Conservation (phyloP, 2,888 invertebrate species). For the Eristalis tenax region DNA sequence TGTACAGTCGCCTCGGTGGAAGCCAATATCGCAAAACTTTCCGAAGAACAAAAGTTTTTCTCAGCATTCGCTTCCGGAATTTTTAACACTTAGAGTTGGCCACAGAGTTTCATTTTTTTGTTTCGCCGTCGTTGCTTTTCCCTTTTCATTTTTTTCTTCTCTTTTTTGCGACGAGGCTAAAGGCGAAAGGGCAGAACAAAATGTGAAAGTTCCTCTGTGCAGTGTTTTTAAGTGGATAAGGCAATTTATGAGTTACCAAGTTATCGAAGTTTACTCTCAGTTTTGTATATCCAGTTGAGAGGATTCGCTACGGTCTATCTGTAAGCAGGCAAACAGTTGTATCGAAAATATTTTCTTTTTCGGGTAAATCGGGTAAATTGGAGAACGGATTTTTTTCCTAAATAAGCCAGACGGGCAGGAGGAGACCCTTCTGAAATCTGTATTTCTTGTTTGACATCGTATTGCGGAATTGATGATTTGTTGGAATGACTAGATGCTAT, state of each 20-base stretch:
- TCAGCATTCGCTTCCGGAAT: slow-evolving; percentile 49
- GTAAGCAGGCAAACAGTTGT: slow-evolving; percentile 30
- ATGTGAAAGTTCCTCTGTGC: slow-evolving; percentile 47
- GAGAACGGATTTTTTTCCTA: not conserved
- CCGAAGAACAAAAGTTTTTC: slow-evolving; percentile 50
- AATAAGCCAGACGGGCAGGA: not conserved
- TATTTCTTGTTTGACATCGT: too few species aligned
- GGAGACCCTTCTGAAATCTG: not conserved
- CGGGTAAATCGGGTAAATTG: not conserved
- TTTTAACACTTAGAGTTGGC: slow-evolving; percentile 57
- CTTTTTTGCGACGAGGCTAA: slow-evolving; percentile 11
- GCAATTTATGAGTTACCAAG: slow-evolving; percentile 80
- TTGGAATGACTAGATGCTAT: too few species aligned
- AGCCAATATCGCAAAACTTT: slow-evolving; percentile 57
- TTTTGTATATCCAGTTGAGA: slow-evolving; percentile 52
- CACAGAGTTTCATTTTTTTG: slow-evolving; percentile 22
- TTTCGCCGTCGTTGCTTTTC: not conserved
- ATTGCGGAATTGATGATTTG: too few species aligned
- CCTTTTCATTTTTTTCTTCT: not conserved
- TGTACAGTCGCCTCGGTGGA: slow-evolving; percentile 20
- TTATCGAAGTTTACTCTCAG: slow-evolving; percentile 53
- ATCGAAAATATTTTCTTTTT: slow-evolving; percentile 27
- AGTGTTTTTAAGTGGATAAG: slow-evolving; percentile 79
- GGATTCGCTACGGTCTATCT: slow-evolving; percentile 48
- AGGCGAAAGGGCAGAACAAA: slow-evolving; percentile 34